Percentiles rank a stretch among this genome's conserved stretches.
Conservation (phyloP, 2,888 invertebrate genomes). For the Leptothorax acervorum region DNA sequence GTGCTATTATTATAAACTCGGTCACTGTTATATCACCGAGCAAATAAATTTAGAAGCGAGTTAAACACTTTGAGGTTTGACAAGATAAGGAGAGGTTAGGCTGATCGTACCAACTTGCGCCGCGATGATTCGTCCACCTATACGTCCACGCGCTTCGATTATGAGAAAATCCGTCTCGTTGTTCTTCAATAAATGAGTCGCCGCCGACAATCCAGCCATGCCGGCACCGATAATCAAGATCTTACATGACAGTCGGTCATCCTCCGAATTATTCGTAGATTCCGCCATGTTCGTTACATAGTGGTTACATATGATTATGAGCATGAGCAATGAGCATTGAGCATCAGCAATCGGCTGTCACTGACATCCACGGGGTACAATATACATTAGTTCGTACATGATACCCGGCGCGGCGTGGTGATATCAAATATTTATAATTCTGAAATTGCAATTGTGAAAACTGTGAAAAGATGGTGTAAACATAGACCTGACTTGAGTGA, state of each 20-base stretch:
- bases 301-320: too few species aligned
- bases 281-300: slow-evolving; percentile 82
- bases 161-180: slow-evolving; percentile 92
- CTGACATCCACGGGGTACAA: too few species aligned
- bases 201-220: slow-evolving; percentile 94
- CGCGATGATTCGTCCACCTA: slow-evolving; percentile 94
- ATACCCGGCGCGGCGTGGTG: too few species aligned
- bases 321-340: slow-evolving; percentile 28
- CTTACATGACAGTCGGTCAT: slow-evolving; percentile 87
- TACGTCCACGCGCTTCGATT: slow-evolving; percentile 92
- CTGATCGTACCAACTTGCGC: slow-evolving; percentile 88
- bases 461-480: too few species aligned
- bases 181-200: slow-evolving; percentile 93
- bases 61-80: neutral
- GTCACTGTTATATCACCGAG: neutral
- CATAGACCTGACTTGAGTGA: too few species aligned
- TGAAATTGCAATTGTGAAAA: too few species aligned
- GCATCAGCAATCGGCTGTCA: slow-evolving; percentile 55
- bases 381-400: too few species aligned
- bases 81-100: slow-evolving; percentile 62
- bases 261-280: slow-evolving; percentile 81
- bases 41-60: slow-evolving; percentile 1
- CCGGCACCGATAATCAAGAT: slow-evolving; percentile 94
- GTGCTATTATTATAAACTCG: neutral
- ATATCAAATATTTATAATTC: too few species aligned